Percentiles rank a stretch among this genome's conserved stretches.
phyloP scores from a whole-genome alignment of 1,140 invertebrate species.

The Dinoponera quadriceps region DNA sequence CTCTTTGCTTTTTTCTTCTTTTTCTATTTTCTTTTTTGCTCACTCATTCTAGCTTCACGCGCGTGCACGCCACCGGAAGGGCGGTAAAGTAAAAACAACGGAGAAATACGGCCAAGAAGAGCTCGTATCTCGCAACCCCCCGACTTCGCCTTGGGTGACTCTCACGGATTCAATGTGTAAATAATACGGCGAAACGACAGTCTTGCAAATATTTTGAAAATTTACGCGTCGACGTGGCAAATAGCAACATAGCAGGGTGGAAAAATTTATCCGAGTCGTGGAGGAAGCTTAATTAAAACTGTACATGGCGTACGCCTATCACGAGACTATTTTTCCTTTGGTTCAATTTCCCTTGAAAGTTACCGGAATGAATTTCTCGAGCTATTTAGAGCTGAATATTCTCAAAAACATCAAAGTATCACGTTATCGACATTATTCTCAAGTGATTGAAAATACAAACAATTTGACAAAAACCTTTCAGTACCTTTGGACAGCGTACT shows the following conservation, averaged over 20 bases:
- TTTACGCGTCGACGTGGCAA: background rate
- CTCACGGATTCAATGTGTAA: slow-evolving; percentile 55
- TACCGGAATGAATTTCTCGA: background rate
- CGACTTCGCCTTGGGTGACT: slow-evolving; percentile 64
- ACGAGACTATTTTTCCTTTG: background rate
- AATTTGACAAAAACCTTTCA: background rate
- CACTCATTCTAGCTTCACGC: slow-evolving; percentile 68
- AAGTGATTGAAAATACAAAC: background rate
- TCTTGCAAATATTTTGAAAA: slow-evolving; percentile 31
- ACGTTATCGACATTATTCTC: background rate
- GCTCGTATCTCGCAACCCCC: slow-evolving; percentile 68
- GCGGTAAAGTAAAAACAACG: slow-evolving; percentile 73
- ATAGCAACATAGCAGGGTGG: background rate
- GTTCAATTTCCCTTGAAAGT: background rate
- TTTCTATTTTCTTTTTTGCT: slow-evolving; percentile 54
- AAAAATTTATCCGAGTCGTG: slow-evolving; percentile 26
- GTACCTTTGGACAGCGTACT: background rate
- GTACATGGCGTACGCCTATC: slow-evolving; percentile 10
- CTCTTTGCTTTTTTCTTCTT: slow-evolving; percentile 53
- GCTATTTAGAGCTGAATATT: background rate
- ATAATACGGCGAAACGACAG: slow-evolving; percentile 31
- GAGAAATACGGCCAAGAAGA: slow-evolving; percentile 74
- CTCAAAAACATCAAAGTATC: background rate
- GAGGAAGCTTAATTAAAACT: slow-evolving; percentile 31
- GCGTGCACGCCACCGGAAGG: slow-evolving; percentile 56